These are phyloP conservation scores for Dreissena polymorpha DNA, from an alignment of 1,140 invertebrate genomes.

Conservation along the genomic window DNA sequence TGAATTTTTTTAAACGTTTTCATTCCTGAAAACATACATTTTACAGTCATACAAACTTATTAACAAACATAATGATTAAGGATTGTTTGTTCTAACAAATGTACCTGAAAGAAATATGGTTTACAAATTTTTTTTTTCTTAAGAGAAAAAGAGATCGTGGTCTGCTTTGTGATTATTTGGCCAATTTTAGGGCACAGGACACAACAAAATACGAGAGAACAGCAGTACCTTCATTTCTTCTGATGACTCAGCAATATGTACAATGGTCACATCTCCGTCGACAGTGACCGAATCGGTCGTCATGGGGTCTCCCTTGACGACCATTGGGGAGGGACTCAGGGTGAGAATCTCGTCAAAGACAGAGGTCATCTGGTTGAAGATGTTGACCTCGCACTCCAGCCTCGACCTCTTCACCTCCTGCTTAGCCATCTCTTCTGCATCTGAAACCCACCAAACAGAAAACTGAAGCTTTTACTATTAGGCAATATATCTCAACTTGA, in stretches of 20 bases:
- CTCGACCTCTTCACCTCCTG: conserved; percentile 76
- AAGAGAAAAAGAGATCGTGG: too few species aligned
- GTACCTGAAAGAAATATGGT: too few species aligned
- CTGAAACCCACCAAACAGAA: conserved; percentile 33
- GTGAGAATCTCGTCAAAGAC: conserved; percentile 77
- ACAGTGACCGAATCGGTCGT: conserved; percentile 67
- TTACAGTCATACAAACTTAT: too few species aligned
- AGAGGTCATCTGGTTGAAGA: conserved; percentile 80
- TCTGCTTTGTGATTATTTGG: too few species aligned
- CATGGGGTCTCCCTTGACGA: conserved; percentile 37
- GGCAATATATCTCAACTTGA: too few species aligned
- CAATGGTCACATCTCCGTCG: conserved; percentile 75
- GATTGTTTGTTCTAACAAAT: too few species aligned
- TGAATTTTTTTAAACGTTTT: too few species aligned
- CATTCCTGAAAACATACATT: too few species aligned
- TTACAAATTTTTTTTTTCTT: too few species aligned
- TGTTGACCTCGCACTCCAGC: conserved; percentile 78
- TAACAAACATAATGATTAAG: too few species aligned
- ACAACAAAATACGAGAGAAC: too few species aligned
- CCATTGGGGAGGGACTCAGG: conserved; percentile 57
- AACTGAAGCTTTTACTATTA: neutral
- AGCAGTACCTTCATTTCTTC: conserved; percentile 72
- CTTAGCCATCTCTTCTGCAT: conserved; percentile 57
- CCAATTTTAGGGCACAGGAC: too few species aligned
- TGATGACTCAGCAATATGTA: conserved; percentile 72